These are phyloP conservation scores for Melinopterus prodromus DNA, from an alignment of 2,888 invertebrate genomes.

Conservation along the genomic window DNA sequence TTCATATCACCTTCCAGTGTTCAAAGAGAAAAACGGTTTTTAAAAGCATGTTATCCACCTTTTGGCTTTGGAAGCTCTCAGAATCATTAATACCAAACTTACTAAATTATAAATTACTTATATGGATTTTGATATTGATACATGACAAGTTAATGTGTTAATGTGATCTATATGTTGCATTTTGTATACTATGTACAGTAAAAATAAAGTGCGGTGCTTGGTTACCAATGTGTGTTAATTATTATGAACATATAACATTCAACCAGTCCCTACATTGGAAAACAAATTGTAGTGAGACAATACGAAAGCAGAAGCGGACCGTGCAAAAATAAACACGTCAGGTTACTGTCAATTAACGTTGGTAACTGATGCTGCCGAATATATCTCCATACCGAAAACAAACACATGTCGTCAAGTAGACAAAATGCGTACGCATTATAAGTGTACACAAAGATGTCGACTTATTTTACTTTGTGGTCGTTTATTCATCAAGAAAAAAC, in stretches of 20 bases:
- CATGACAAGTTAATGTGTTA: background rate
- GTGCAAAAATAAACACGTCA: constrained; percentile 15
- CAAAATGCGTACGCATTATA: background rate
- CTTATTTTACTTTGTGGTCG: background rate
- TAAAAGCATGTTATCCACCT: background rate
- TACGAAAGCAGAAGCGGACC: constrained; percentile 12
- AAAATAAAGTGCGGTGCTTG: background rate
- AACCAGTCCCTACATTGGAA: background rate
- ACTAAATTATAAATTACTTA: too few species aligned
- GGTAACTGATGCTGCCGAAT: constrained; percentile 25
- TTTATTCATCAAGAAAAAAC: too few species aligned
- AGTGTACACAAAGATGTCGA: background rate
- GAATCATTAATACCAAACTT: too few species aligned
- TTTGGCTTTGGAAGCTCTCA: too few species aligned
- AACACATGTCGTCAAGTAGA: constrained; percentile 16
- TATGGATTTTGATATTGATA: too few species aligned
- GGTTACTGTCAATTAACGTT: constrained; percentile 15
- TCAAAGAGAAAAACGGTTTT: background rate
- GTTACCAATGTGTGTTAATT: background rate
- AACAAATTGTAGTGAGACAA: constrained; percentile 8
- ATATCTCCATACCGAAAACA: constrained; percentile 18
- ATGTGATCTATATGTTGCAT: background rate
- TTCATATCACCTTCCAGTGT: background rate
- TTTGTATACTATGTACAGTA: background rate
- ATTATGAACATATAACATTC: constrained; percentile 8